A percentile compares a stretch with the other conserved stretches of the same genome.
These are phyloP conservation scores for Corbicula japonica DNA, from an alignment of 2,888 invertebrate genomes.

Conservation along the genomic window DNA sequence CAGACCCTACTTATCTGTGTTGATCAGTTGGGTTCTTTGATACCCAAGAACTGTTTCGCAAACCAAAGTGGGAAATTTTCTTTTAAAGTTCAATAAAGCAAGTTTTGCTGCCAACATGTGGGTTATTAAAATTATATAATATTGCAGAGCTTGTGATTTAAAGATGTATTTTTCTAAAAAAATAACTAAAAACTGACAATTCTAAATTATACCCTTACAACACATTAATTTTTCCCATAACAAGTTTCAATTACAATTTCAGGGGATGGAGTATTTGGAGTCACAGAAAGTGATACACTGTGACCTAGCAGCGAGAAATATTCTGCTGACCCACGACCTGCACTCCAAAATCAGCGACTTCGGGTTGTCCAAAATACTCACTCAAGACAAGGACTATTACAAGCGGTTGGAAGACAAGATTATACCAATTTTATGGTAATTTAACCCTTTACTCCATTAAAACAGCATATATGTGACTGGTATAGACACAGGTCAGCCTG, in stretches of 20 bases:
- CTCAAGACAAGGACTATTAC: constrained; percentile 49
- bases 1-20: too few relatives aligned
- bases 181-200: neutral
- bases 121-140: too few relatives aligned
- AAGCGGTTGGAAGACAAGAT: constrained; percentile 14
- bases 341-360: constrained; percentile 55
- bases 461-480: too few relatives aligned
- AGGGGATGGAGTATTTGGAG: constrained; percentile 55
- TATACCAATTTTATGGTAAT: constrained; percentile 53
- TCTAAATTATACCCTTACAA: neutral
- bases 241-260: neutral
- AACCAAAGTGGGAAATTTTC: too few relatives aligned
- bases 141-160: too few relatives aligned
- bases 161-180: too few relatives aligned
- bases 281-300: constrained; percentile 44
- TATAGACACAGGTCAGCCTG: too few relatives aligned
- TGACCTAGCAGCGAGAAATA: constrained; percentile 54
- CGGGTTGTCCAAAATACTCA: constrained; percentile 49
- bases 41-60: too few relatives aligned
- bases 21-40: too few relatives aligned
- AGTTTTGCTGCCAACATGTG: too few relatives aligned
- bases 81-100: too few relatives aligned
- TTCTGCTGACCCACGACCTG: constrained; percentile 34
- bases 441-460: too few relatives aligned
- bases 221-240: neutral